Conservation (phyloP, 2,797 vertebrate species). For the Bucorvus abyssinicus region DNA sequence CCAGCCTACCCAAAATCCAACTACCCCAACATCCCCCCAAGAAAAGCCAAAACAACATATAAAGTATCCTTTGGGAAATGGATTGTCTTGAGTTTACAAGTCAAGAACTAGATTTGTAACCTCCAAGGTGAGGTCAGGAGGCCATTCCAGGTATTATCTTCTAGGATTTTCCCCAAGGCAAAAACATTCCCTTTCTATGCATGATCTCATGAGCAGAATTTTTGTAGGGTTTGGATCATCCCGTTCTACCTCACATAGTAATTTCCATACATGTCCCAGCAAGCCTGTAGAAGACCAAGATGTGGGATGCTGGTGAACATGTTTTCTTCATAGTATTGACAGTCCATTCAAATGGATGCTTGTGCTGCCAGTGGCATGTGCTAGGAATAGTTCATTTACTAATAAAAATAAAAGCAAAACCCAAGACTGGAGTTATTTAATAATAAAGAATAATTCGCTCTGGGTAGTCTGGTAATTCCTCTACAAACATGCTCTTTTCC, state of each 20-base stretch:
- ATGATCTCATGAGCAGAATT: not conserved
- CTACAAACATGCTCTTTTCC: not conserved
- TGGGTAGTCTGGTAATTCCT: not conserved
- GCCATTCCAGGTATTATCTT: not conserved
- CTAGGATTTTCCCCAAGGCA: not conserved
- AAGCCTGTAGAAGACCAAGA: not conserved
- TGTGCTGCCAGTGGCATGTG: not conserved
- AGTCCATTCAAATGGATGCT: not conserved
- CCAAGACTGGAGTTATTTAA: not conserved
- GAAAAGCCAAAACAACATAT: not conserved
- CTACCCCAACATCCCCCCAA: fast-evolving
- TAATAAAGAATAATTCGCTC: not conserved
- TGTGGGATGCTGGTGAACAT: not conserved
- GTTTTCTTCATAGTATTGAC: not conserved
- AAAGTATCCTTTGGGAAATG: not conserved
- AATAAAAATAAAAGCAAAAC: not conserved
- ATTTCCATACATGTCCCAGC: not conserved
- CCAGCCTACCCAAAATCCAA: not conserved
- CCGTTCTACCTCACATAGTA: not conserved
- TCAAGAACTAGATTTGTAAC: not conserved
- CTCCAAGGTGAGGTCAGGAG: not conserved
- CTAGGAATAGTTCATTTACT: not conserved
- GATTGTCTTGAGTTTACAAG: not conserved
- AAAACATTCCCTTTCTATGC: not conserved
- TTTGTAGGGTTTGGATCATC: not conserved